phyloP scores from a whole-genome alignment of 2,113 vertebrate genomes.

The human region DNA sequence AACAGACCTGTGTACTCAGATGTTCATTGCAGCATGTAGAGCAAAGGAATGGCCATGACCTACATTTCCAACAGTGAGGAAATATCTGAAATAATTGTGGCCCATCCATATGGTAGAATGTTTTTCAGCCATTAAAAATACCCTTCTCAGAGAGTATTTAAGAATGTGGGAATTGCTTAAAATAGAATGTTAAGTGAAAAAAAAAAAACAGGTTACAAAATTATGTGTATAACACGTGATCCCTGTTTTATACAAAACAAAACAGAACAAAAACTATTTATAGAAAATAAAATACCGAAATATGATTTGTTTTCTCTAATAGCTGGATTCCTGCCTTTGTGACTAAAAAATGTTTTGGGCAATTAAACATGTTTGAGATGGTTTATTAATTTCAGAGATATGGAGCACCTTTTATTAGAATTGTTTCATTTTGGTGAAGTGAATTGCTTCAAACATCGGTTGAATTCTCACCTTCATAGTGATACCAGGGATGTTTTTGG shows the following conservation, averaged over 20 bases:
- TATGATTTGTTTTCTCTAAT: constrained; percentile 24
- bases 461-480: neutral
- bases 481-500: neutral
- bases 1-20: neutral
- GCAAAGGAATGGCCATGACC: neutral
- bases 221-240: neutral
- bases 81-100: constrained; percentile 43
- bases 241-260: constrained; percentile 26
- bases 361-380: neutral
- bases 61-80: constrained; percentile 5
- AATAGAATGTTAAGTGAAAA: constrained; percentile 43
- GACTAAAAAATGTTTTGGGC: constrained; percentile 2
- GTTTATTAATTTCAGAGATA: constrained; percentile 43
- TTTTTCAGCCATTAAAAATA: constrained; percentile 23
- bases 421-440: constrained; percentile 26
- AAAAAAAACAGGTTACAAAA: neutral
- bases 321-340: neutral
- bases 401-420: neutral
- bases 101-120: neutral
- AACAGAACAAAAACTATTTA: neutral
- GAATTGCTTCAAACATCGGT: neutral
- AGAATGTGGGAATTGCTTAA: neutral
- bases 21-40: neutral
- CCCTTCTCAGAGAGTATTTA: constrained; percentile 19
- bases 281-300: constrained; percentile 41